Conservation (phyloP, 1,140 invertebrate species). For the Antheraea pernyi region DNA sequence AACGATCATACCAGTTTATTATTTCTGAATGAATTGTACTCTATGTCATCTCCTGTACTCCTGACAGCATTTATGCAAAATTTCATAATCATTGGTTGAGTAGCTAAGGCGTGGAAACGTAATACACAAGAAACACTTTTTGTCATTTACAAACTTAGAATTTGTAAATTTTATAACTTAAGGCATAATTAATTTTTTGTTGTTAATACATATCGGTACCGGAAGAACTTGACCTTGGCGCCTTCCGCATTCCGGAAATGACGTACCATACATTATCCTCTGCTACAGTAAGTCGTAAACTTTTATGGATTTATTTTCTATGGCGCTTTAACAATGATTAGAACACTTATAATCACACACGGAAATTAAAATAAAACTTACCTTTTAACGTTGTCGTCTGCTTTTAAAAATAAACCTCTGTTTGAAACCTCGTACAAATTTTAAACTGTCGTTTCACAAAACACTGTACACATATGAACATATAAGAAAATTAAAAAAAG, state of each 20-base stretch:
- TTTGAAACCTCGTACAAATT: neutral
- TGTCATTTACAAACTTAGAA: too few relatives aligned
- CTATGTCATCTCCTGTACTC: too few relatives aligned
- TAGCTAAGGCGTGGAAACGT: too few relatives aligned
- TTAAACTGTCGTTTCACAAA: neutral
- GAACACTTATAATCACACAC: neutral
- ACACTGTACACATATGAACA: neutral
- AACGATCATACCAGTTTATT: too few relatives aligned
- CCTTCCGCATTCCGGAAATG: slow-evolving; percentile 21
- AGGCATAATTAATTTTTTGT: too few relatives aligned
- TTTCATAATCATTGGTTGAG: too few relatives aligned
- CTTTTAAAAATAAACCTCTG: neutral
- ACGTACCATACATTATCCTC: slow-evolving; percentile 20
- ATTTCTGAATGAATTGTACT: too few relatives aligned
- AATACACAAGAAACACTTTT: too few relatives aligned
- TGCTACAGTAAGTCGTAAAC: slow-evolving; percentile 9
- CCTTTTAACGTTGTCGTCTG: neutral
- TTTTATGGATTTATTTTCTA: neutral
- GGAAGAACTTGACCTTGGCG: slow-evolving; percentile 22
- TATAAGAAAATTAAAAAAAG: neutral
- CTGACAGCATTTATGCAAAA: too few relatives aligned
- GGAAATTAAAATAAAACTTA: neutral
- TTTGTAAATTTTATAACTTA: too few relatives aligned
- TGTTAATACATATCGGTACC: neutral
- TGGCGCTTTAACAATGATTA: neutral